phyloP scores from a whole-genome alignment of 2,113 vertebrate species.

The Herpailurus yagouaroundi region DNA sequence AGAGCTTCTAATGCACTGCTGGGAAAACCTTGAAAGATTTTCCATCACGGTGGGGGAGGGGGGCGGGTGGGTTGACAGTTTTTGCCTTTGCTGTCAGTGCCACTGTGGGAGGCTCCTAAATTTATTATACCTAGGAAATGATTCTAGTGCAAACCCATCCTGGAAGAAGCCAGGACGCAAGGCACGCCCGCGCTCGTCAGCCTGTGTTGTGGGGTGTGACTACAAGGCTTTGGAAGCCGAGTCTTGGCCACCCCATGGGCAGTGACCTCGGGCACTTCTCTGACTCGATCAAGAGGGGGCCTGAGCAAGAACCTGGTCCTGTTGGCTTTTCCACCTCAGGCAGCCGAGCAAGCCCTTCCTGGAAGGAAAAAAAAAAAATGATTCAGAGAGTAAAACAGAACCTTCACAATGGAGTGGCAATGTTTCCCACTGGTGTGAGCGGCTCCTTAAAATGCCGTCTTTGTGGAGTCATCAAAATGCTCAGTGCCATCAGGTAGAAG shows the following conservation, averaged over 20 bases:
- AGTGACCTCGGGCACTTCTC: background rate
- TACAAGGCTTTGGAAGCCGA: background rate
- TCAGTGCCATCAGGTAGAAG: background rate
- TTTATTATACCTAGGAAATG: constrained; percentile 66
- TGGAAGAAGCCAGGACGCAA: constrained; percentile 20
- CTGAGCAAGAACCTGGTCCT: background rate
- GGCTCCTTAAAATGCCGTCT: background rate
- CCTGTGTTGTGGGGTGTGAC: background rate
- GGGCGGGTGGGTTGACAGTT: constrained; percentile 73
- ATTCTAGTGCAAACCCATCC: constrained; percentile 56
- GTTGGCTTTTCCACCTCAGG: background rate
- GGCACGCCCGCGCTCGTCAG: rapidly evolving
- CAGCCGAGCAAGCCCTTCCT: background rate
- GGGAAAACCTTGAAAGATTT: constrained; percentile 77
- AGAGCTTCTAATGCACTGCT: constrained; percentile 80
- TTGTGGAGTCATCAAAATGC: background rate
- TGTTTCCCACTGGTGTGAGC: background rate
- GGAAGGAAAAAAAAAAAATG: background rate
- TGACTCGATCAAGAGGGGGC: background rate
- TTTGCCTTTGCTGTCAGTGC: constrained; percentile 76
- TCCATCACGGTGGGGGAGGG: constrained; percentile 62
- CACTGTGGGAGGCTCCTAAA: constrained; percentile 77
- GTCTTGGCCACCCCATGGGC: background rate
- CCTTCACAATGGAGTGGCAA: background rate
- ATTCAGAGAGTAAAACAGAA: background rate